Evolutionary conservation across 2,113 vertebrate genomes (phyloP).

Genomic region (Centropus bengalensis): DNA sequence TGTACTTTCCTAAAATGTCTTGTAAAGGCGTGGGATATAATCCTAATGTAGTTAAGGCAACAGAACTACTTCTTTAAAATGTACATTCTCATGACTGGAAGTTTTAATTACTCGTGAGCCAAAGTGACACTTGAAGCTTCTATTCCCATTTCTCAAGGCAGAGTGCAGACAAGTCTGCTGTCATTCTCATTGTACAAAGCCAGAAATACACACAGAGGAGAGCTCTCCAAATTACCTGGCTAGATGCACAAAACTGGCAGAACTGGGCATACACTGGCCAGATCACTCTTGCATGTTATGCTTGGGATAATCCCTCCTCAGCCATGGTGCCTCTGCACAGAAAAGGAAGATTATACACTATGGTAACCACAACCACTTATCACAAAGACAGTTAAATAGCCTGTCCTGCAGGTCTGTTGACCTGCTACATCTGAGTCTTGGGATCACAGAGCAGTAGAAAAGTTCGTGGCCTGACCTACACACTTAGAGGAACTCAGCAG

Average conservation of each 20-base stretch:
- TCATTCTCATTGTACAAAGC: not conserved
- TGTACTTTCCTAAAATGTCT: not conserved
- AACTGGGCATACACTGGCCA: not conserved
- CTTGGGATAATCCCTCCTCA: not conserved
- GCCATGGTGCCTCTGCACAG: accelerated
- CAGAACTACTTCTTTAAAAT: not conserved
- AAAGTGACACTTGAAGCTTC: not conserved
- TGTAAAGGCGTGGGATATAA: not conserved
- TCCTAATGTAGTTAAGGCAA: not conserved
- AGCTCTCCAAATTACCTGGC: not conserved
- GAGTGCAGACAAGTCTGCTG: not conserved
- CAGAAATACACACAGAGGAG: not conserved
- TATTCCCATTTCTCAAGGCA: not conserved
- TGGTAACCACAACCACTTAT: not conserved
- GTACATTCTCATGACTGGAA: accelerated
- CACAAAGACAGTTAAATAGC: not conserved
- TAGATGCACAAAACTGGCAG: not conserved
- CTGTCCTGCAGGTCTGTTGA: not conserved
- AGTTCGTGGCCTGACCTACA: not conserved
- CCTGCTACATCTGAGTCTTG: not conserved
- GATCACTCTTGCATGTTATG: not conserved
- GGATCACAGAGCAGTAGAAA: not conserved
- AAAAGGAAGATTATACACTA: not conserved
- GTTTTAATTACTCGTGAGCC: not conserved
- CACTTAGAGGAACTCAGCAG: not conserved